These are phyloP conservation scores for Iguana delicatissima DNA, from an alignment of 2,797 vertebrate species.

Conservation along the genomic window DNA sequence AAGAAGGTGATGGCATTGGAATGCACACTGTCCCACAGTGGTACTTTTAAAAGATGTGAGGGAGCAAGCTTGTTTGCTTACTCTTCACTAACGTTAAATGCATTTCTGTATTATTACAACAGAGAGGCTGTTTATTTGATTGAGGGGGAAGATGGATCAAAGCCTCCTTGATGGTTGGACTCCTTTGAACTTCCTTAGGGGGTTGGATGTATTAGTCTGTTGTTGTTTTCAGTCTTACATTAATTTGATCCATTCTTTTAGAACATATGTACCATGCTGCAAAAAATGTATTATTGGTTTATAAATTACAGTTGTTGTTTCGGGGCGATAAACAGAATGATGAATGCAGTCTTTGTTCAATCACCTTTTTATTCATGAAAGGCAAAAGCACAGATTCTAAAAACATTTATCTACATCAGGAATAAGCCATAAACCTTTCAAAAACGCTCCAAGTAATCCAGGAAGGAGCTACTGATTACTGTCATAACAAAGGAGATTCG, in stretches of 20 bases:
- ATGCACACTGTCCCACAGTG: background rate
- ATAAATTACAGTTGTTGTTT: slow-evolving; percentile 84
- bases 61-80: background rate
- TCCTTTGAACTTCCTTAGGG: slow-evolving; percentile 72
- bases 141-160: slow-evolving; percentile 53
- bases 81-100: slow-evolving; percentile 22
- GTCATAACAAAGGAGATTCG: slow-evolving; percentile 78
- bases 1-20: background rate
- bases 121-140: slow-evolving; percentile 29
- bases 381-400: slow-evolving; percentile 77
- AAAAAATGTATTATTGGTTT: slow-evolving; percentile 81
- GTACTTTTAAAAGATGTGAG: background rate
- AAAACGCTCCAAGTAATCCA: slow-evolving; percentile 78
- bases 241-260: slow-evolving; percentile 80
- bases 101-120: slow-evolving; percentile 16
- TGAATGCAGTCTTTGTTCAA: slow-evolving; percentile 81
- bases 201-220: slow-evolving; percentile 71
- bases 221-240: slow-evolving; percentile 66
- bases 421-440: slow-evolving; percentile 83
- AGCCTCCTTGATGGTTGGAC: slow-evolving; percentile 60
- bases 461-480: slow-evolving; percentile 82
- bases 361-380: slow-evolving; percentile 85
- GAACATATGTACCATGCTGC: slow-evolving; percentile 78
- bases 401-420: slow-evolving; percentile 83
- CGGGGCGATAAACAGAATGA: slow-evolving; percentile 81